Conservation (phyloP, 1,140 invertebrate genomes). For the Dreissena rostriformis region DNA sequence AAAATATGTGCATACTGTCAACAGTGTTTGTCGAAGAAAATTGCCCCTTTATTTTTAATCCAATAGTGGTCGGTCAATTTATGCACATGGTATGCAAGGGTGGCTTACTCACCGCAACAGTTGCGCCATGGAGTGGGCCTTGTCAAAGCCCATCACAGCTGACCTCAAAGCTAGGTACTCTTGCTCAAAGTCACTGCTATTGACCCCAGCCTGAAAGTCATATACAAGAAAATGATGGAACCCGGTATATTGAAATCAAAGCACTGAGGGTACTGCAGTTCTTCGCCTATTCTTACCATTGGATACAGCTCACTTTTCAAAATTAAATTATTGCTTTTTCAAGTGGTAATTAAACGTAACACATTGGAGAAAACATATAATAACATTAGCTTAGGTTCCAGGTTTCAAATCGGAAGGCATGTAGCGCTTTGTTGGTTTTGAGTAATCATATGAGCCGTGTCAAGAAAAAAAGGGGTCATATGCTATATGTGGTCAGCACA, state of each 20-base stretch:
- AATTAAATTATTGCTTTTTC: background rate
- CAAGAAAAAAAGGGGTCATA: too few species aligned
- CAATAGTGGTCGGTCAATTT: background rate
- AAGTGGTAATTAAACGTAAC: background rate
- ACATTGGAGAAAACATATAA: background rate
- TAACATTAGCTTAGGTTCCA: background rate
- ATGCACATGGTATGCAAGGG: background rate
- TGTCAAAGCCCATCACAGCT: slow-evolving; percentile 63
- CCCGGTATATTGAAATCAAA: background rate
- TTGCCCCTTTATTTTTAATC: background rate
- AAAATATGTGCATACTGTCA: background rate
- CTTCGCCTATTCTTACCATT: too few species aligned
- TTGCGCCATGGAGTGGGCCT: slow-evolving; percentile 56
- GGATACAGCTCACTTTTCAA: background rate
- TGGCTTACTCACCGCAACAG: slow-evolving; percentile 61
- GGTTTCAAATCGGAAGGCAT: too few species aligned
- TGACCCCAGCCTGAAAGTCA: slow-evolving; percentile 40
- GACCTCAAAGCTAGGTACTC: slow-evolving; percentile 63
- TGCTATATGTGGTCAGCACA: too few species aligned
- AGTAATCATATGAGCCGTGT: too few species aligned
- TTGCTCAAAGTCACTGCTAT: slow-evolving; percentile 62
- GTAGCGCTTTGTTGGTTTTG: too few species aligned
- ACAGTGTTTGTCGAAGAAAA: too few species aligned
- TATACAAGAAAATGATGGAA: background rate
- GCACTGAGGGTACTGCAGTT: background rate